Conservation (phyloP, 2,888 invertebrate species). For the Ochlodes sylvanus region DNA sequence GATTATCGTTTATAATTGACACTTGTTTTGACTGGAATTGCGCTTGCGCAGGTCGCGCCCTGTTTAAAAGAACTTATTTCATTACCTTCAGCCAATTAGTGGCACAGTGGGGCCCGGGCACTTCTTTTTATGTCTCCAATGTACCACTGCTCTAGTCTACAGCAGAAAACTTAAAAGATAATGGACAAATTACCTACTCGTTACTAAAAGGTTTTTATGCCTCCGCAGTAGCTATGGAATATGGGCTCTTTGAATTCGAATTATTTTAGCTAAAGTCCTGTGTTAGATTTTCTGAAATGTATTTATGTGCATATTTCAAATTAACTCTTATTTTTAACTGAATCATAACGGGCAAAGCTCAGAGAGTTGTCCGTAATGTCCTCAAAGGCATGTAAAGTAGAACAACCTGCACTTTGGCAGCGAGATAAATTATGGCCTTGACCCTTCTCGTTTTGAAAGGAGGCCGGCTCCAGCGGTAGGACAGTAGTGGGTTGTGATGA, state of each 20-base stretch:
- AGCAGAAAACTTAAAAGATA: too few relatives aligned
- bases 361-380: neutral
- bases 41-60: neutral
- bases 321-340: neutral
- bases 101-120: neutral
- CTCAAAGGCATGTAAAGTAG: neutral
- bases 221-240: too few relatives aligned
- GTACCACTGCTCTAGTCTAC: too few relatives aligned
- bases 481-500: neutral
- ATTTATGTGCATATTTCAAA: neutral
- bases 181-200: too few relatives aligned
- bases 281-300: too few relatives aligned
- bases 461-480: neutral
- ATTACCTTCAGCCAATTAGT: neutral
- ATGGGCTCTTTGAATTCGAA: too few relatives aligned
- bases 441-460: conserved; percentile 2
- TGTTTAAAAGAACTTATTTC: neutral
- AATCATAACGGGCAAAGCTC: too few relatives aligned
- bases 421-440: conserved; percentile 4
- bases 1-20: conserved; percentile 2
- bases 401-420: neutral
- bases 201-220: too few relatives aligned
- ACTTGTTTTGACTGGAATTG: neutral
- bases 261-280: too few relatives aligned
- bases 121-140: too few relatives aligned